phyloP scores from a whole-genome alignment of 2,888 invertebrate genomes.

The Nymphalis polychloros region DNA sequence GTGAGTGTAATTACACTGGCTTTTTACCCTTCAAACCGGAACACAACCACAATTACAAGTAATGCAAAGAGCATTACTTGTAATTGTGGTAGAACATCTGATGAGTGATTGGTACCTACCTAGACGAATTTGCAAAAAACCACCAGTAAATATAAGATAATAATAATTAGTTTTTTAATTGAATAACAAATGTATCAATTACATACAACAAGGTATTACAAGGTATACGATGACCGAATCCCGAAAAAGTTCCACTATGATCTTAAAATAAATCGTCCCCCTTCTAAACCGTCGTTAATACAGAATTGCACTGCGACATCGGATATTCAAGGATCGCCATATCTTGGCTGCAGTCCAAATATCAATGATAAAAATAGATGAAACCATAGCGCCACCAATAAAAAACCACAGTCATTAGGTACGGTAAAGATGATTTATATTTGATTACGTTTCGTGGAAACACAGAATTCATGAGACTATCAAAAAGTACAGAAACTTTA shows the following conservation, averaged over 20 bases:
- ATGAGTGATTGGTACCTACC: too few species aligned
- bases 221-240: constrained; percentile 2
- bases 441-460: constrained; percentile 3
- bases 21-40: too few species aligned
- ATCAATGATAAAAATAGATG: constrained; percentile 38
- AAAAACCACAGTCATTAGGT: constrained; percentile 30
- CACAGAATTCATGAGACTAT: neutral
- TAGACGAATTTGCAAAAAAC: too few species aligned
- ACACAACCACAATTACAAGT: too few species aligned
- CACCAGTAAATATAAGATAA: too few species aligned
- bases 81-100: too few species aligned
- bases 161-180: too few species aligned
- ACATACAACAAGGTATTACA: too few species aligned
- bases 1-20: too few species aligned
- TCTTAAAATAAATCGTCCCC: constrained; percentile 54
- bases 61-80: too few species aligned
- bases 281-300: constrained; percentile 72
- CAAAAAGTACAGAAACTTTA: too few species aligned
- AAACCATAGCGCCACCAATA: constrained; percentile 39
- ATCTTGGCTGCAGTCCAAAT: constrained; percentile 62
- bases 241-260: constrained; percentile 28
- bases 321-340: constrained; percentile 71
- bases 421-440: constrained; percentile 10
- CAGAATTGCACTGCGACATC: constrained; percentile 70
- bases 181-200: too few species aligned